A percentile compares a stretch with the other conserved stretches of the same genome.
Conservation (phyloP, 2,113 vertebrate species). For the Channa maculata region DNA sequence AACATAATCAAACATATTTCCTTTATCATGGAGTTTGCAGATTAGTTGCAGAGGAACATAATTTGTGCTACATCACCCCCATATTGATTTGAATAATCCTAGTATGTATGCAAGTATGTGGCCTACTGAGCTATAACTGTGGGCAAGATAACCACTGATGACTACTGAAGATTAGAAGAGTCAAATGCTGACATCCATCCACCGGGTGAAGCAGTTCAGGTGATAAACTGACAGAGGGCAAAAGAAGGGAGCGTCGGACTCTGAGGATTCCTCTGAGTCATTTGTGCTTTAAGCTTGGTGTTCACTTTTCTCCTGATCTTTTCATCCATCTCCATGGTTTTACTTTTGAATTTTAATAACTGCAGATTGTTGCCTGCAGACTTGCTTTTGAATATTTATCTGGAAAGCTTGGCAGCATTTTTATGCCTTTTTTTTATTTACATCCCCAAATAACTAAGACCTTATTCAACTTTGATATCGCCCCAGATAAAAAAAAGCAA, state of each 20-base stretch:
- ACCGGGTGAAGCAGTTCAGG: background rate
- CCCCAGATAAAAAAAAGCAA: too few relatives aligned
- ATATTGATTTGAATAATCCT: too few relatives aligned
- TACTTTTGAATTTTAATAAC: background rate
- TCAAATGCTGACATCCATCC: too few relatives aligned
- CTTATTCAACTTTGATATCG: background rate
- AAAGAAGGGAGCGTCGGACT: background rate
- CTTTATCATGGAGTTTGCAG: too few relatives aligned
- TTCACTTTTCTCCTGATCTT: background rate
- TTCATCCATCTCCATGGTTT: background rate
- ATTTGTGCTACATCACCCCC: too few relatives aligned
- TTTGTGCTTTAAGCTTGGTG: background rate
- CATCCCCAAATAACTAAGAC: background rate
- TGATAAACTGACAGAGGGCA: background rate
- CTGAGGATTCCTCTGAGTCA: background rate
- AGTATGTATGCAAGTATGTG: too few relatives aligned
- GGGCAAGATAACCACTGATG: too few relatives aligned
- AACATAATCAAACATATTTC: too few relatives aligned
- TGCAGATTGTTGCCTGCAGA: background rate
- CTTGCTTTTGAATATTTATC: slow-evolving; percentile 13
- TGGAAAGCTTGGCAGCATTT: background rate
- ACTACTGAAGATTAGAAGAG: too few relatives aligned
- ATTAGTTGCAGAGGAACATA: too few relatives aligned
- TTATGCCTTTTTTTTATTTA: background rate
- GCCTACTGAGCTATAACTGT: too few relatives aligned